Percentiles rank a stretch among this genome's conserved stretches.
phyloP scores from a whole-genome alignment of 2,888 invertebrate species.

The Alcis repandata region DNA sequence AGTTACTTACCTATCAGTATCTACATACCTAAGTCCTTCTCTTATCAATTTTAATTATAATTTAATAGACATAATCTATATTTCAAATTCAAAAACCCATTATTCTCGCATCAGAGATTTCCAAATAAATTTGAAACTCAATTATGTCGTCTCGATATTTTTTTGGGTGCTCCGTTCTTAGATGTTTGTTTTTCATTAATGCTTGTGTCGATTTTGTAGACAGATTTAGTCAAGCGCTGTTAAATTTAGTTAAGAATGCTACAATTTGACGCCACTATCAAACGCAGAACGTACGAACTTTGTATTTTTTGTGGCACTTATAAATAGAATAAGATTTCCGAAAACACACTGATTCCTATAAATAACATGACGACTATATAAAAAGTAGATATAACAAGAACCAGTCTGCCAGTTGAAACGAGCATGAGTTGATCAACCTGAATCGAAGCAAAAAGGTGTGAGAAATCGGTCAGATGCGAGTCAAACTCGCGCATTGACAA shows the following conservation, averaged over 20 bases:
- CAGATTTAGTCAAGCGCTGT: too few relatives aligned
- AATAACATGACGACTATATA: conserved; percentile 12
- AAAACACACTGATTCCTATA: conserved; percentile 12
- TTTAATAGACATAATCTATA: neutral
- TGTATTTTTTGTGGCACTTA: neutral
- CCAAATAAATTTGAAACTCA: neutral
- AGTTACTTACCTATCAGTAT: neutral
- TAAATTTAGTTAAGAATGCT: too few relatives aligned
- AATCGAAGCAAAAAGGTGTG: conserved; percentile 19
- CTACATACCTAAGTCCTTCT: neutral
- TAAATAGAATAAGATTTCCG: conserved; percentile 7
- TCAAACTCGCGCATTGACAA: neutral
- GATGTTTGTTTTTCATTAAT: too few relatives aligned
- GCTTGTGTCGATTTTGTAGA: too few relatives aligned
- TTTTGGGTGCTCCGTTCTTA: too few relatives aligned
- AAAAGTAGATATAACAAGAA: conserved; percentile 9
- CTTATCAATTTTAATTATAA: neutral
- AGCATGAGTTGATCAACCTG: conserved; percentile 33
- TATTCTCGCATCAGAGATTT: neutral
- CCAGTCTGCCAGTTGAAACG: conserved; percentile 26
- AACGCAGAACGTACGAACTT: neutral
- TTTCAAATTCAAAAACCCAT: neutral
- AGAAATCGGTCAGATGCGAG: neutral
- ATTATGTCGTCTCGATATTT: too few relatives aligned
- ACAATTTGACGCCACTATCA: too few relatives aligned